Evolutionary conservation across 2,888 invertebrate species (phyloP).

Genomic region (Drosophila barbarae): DNA sequence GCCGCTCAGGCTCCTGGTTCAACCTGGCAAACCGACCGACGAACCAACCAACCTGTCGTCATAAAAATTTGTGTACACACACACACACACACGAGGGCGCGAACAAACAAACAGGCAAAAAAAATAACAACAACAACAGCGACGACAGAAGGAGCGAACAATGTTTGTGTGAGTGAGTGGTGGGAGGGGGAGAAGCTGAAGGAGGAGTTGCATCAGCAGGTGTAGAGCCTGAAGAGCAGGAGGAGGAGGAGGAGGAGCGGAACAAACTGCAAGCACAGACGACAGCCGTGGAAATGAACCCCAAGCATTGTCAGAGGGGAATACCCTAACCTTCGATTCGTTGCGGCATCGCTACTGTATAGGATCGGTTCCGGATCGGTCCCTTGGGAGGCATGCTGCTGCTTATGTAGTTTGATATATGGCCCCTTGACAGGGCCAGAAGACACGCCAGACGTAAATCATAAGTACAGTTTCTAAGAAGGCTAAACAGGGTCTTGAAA

Average conservation of each 20-base stretch:
- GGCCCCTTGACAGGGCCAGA: neutral
- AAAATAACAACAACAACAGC: constrained; percentile 22
- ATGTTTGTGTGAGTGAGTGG: constrained; percentile 26
- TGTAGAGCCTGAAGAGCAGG: neutral
- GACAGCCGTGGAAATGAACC: constrained; percentile 13
- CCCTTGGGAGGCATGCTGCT: constrained; percentile 5
- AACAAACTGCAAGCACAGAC: constrained; percentile 3
- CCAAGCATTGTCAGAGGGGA: constrained; percentile 1
- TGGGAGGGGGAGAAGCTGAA: neutral
- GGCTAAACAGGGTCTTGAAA: neutral
- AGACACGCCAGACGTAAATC: neutral
- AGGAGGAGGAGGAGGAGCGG: neutral
- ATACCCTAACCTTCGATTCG: constrained; percentile 16
- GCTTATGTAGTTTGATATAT: constrained; percentile 10
- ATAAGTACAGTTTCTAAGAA: neutral
- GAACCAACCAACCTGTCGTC: constrained; percentile 68
- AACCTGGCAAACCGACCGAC: constrained; percentile 15
- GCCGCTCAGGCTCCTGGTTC: neutral
- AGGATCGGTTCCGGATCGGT: constrained; percentile 6
- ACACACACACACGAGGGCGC: constrained; percentile 40
- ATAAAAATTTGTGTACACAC: constrained; percentile 67
- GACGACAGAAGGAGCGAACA: constrained; percentile 44
- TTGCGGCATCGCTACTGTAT: constrained; percentile 6
- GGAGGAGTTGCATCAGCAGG: neutral
- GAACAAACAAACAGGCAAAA: constrained; percentile 31